These are phyloP conservation scores for Scolanthus callimorphus DNA, from an alignment of 92 coral and sea anemone genomes.

Conservation along the genomic window DNA sequence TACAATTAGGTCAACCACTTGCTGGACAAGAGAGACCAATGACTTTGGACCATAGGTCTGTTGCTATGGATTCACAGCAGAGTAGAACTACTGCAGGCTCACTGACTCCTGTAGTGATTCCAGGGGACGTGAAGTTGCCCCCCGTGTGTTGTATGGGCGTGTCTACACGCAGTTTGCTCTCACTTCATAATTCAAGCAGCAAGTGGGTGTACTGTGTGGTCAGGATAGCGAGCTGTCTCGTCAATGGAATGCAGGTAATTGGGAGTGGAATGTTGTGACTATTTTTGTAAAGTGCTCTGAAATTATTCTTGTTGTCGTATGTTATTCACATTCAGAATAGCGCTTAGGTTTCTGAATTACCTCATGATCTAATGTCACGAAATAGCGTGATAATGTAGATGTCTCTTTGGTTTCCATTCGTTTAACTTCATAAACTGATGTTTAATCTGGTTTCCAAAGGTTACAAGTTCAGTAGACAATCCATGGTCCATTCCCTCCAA, in stretches of 20 bases:
- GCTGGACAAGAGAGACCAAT: conserved; percentile 9
- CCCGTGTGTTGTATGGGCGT: conserved; percentile 88
- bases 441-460: conserved; percentile 25
- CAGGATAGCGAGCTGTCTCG: conserved; percentile 53
- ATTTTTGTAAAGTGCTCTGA: no score
- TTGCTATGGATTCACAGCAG: conserved; percentile 14
- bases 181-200: conserved; percentile 89
- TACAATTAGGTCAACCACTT: conserved; percentile 27
- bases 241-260: conserved; percentile 88
- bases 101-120: conserved; percentile 76
- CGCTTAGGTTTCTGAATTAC: no score
- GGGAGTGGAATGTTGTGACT: no score
- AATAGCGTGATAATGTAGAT: no score
- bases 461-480: conserved; percentile 53
- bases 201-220: conserved; percentile 92
- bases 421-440: no score
- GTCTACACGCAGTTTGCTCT: conserved; percentile 65
- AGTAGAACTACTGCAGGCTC: conserved; percentile 20
- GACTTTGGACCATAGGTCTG: no score
- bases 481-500: conserved; percentile 73
- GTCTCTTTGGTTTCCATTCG: no score
- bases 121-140: conserved; percentile 84
- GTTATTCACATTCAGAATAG: no score
- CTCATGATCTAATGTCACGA: no score
- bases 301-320: no score